These are phyloP conservation scores for Tyrannus savana DNA, from an alignment of 2,113 vertebrate genomes.

Conservation along the genomic window DNA sequence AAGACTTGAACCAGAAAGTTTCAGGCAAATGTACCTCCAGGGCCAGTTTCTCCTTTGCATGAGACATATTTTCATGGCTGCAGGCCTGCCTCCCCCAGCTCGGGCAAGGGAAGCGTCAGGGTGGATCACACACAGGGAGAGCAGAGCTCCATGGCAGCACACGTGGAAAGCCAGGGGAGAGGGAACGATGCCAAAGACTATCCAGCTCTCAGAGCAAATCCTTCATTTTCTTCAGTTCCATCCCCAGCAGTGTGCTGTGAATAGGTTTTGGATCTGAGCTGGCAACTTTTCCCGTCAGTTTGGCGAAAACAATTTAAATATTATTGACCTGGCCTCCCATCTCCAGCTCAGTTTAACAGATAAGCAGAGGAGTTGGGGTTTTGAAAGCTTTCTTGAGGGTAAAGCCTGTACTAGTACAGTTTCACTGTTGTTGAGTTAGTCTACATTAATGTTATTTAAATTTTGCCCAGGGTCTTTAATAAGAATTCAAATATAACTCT, in stretches of 20 bases:
- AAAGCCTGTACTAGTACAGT: not conserved
- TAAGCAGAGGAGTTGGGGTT: not conserved
- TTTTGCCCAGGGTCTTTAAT: not conserved
- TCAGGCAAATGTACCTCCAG: not conserved
- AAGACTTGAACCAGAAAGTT: not conserved
- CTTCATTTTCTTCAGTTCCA: not conserved
- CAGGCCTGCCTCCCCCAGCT: not conserved
- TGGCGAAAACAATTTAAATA: not conserved
- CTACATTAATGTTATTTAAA: not conserved
- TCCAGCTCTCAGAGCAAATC: not conserved
- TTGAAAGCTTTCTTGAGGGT: not conserved
- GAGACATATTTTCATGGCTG: not conserved
- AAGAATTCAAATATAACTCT: slow-evolving; percentile 8
- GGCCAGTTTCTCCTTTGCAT: not conserved
- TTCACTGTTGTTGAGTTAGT: not conserved
- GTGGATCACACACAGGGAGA: not conserved
- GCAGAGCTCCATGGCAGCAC: not conserved
- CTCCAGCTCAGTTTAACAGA: not conserved
- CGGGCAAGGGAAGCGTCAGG: not conserved
- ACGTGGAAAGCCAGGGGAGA: not conserved
- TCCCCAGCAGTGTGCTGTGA: not conserved
- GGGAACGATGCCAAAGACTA: not conserved
- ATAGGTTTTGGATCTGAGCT: not conserved
- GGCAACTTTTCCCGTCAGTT: not conserved
- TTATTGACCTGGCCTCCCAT: not conserved